A percentile compares a stretch with the other conserved stretches of the same genome.
Conservation (phyloP, 2,113 vertebrate species). For the Tragelaphus imberbis region DNA sequence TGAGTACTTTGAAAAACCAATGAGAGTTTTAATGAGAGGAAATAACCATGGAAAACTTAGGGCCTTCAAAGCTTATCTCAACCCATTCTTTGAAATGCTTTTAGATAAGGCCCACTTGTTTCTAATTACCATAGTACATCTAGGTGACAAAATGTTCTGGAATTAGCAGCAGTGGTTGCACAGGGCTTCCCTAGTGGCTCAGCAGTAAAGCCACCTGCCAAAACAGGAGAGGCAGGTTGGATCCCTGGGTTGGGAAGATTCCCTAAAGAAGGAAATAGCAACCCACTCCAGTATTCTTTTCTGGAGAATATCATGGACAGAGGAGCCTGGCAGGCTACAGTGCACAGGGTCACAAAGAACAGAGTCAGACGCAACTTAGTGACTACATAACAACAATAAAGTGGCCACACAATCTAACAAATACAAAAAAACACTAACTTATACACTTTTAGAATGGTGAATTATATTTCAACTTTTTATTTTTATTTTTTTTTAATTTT, state of each 20-base stretch:
- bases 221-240: background rate
- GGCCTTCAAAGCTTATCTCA: background rate
- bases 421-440: background rate
- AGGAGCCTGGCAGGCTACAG: background rate
- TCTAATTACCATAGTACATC: background rate
- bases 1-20: background rate
- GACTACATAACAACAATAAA: background rate
- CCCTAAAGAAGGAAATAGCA: background rate
- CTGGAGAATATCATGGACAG: background rate
- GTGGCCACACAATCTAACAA: background rate
- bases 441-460: background rate
- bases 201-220: background rate
- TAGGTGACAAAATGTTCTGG: background rate
- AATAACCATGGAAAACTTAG: constrained; percentile 7
- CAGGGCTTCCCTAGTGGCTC: background rate
- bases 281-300: background rate
- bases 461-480: background rate
- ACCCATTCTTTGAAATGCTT: background rate
- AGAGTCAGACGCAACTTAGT: background rate
- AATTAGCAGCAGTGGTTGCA: background rate
- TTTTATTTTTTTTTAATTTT: too few relatives aligned
- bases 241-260: background rate
- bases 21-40: background rate
- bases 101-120: background rate
- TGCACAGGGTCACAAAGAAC: background rate